Evolutionary conservation across 2,888 invertebrate species (phyloP).

Genomic region (Deladenus siricidicola): DNA sequence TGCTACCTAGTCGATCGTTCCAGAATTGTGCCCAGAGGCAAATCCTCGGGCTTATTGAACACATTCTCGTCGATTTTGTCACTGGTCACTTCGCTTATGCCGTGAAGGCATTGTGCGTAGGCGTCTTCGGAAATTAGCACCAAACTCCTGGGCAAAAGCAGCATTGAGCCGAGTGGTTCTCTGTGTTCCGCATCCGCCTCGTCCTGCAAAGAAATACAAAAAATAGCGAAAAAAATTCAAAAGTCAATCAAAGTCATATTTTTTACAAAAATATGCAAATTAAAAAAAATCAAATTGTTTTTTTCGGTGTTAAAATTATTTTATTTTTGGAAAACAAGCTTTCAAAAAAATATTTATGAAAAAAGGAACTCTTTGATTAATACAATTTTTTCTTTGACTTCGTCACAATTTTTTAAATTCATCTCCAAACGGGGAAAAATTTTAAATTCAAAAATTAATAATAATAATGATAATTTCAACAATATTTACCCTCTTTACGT

Average conservation of each 20-base stretch:
- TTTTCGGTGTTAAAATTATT: no score
- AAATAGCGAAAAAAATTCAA: no score
- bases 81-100: constrained; percentile 35
- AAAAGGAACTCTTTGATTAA: no score
- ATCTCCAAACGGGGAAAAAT: no score
- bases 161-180: constrained; percentile 56
- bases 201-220: constrained; percentile 3
- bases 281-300: no score
- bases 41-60: constrained; percentile 21
- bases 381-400: no score
- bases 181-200: neutral
- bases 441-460: neutral
- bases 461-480: neutral
- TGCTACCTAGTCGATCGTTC: constrained; percentile 10
- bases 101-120: constrained; percentile 68
- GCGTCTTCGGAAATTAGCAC: constrained; percentile 74
- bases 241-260: no score
- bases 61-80: constrained; percentile 30
- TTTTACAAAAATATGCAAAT: no score
- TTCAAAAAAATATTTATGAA: no score
- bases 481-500: constrained; percentile 6
- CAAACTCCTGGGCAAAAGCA: constrained; percentile 79
- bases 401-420: no score
- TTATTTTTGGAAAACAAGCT: no score
- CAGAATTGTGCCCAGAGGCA: neutral